Conservation (phyloP, 2,113 vertebrate genomes). For the Melanerpes formicivorus region DNA sequence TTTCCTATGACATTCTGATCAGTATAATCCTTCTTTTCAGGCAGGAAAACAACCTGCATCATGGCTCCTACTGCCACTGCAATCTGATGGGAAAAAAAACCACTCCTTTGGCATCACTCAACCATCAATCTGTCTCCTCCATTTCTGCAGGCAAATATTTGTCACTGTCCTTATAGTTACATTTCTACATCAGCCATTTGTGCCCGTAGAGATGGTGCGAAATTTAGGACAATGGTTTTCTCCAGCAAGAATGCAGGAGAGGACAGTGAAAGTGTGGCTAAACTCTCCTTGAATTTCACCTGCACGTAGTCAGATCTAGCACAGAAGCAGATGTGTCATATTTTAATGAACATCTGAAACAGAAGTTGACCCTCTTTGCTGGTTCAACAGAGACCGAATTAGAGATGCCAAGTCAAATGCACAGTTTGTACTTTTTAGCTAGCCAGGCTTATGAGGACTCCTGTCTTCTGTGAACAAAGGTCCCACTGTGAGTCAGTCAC, state of each 20-base stretch:
- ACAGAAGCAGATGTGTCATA: not conserved
- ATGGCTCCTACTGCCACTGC: not conserved
- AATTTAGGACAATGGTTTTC: not conserved
- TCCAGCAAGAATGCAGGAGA: not conserved
- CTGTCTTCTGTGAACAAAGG: not conserved
- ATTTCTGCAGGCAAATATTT: not conserved
- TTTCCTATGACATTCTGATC: slow-evolving; percentile 28
- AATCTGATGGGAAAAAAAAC: not conserved
- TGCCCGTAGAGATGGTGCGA: not conserved
- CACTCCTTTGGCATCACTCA: not conserved
- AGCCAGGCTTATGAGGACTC: not conserved
- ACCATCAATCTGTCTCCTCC: not conserved
- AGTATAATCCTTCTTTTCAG: slow-evolving; percentile 43
- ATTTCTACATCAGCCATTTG: not conserved
- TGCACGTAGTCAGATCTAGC: not conserved
- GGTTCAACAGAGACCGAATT: not conserved
- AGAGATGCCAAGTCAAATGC: not conserved
- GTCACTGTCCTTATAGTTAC: not conserved
- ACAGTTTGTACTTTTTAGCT: not conserved
- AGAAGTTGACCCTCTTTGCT: not conserved
- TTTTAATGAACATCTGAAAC: not conserved
- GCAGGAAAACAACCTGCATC: slow-evolving; percentile 17
- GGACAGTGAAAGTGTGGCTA: not conserved
- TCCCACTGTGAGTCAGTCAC: not conserved
- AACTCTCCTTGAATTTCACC: not conserved